phyloP scores from a whole-genome alignment of 2,888 invertebrate genomes.

The Mythimna vitellina region DNA sequence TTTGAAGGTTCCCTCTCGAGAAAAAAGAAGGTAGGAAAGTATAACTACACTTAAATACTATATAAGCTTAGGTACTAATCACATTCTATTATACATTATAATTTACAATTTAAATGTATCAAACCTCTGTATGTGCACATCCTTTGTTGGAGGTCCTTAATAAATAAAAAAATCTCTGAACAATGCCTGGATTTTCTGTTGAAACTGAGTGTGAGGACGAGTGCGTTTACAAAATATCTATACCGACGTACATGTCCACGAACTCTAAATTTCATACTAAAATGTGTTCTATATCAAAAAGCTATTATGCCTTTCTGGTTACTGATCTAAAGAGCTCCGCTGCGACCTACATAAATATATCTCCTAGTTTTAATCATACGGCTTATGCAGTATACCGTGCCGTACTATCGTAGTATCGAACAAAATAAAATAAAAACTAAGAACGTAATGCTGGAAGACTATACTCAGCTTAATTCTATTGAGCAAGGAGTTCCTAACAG shows the following conservation, averaged over 20 bases:
- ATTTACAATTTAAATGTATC: too few relatives aligned
- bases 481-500: constrained; percentile 52
- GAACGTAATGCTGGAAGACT: constrained; percentile 53
- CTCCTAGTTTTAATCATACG: constrained; percentile 26
- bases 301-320: constrained; percentile 18
- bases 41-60: too few relatives aligned
- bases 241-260: not conserved
- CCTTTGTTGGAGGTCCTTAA: too few relatives aligned
- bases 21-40: too few relatives aligned
- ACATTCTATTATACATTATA: too few relatives aligned
- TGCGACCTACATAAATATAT: constrained; percentile 30
- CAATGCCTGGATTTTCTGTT: too few relatives aligned
- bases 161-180: too few relatives aligned
- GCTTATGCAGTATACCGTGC: constrained; percentile 29
- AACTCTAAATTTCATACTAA: not conserved
- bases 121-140: too few relatives aligned
- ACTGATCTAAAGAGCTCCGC: constrained; percentile 27
- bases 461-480: constrained; percentile 56
- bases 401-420: constrained; percentile 23
- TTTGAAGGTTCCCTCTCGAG: too few relatives aligned
- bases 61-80: too few relatives aligned
- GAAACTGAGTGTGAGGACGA: not conserved
- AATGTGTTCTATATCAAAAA: constrained; percentile 21
- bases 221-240: not conserved
- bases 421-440: constrained; percentile 54